A percentile compares a stretch with the other conserved stretches of the same genome.
Evolutionary conservation across 1,140 invertebrate species (phyloP).

Genomic region (Amyelois transitella): DNA sequence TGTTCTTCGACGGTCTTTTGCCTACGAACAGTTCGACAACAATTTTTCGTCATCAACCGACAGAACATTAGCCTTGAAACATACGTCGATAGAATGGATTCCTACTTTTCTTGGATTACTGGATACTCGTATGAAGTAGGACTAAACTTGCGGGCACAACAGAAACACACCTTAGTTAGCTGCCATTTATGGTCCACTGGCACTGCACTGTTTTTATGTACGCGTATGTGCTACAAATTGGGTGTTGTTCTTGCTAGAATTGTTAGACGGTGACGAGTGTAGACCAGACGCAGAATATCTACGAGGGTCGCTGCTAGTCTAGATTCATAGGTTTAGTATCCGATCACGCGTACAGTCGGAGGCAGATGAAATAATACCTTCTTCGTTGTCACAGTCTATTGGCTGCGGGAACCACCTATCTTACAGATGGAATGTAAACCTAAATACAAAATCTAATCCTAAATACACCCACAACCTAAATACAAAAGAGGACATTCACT

Average conservation of each 20-base stretch:
- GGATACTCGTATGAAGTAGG: background rate
- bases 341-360: background rate
- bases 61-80: too few relatives aligned
- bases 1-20: too few relatives aligned
- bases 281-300: background rate
- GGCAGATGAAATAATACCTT: too few relatives aligned
- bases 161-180: slow-evolving; percentile 10
- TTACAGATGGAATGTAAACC: too few relatives aligned
- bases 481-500: too few relatives aligned
- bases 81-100: too few relatives aligned
- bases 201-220: slow-evolving; percentile 26
- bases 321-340: background rate
- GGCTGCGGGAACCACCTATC: too few relatives aligned
- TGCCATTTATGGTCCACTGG: slow-evolving; percentile 50
- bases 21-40: too few relatives aligned
- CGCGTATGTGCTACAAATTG: background rate
- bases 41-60: too few relatives aligned
- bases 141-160: background rate
- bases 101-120: background rate
- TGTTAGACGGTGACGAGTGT: background rate
- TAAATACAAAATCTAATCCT: too few relatives aligned
- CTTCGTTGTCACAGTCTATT: too few relatives aligned
- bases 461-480: too few relatives aligned
- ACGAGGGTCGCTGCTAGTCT: background rate
- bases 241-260: background rate